These are phyloP conservation scores for Drosophila trapezifrons DNA, from an alignment of 1,140 invertebrate species.

Conservation along the genomic window DNA sequence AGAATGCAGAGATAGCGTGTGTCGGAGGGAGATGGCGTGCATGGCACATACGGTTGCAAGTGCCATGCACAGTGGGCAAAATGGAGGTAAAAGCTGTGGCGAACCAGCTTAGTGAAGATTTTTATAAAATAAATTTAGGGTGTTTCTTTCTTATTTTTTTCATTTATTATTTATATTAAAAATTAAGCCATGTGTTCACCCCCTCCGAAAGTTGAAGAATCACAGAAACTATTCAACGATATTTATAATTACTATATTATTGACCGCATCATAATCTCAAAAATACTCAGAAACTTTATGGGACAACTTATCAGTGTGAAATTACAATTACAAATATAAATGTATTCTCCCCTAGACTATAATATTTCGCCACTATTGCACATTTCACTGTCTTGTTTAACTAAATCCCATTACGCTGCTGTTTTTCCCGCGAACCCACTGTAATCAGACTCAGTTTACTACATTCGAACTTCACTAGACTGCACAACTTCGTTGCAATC, in stretches of 20 bases:
- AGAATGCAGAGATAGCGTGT: conserved; percentile 30
- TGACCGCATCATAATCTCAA: too few relatives aligned
- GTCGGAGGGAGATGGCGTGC: conserved; percentile 24
- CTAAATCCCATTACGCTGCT: not conserved
- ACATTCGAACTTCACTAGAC: conserved; percentile 32
- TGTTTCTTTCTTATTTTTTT: too few relatives aligned
- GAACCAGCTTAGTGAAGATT: too few relatives aligned
- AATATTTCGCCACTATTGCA: not conserved
- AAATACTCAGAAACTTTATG: too few relatives aligned
- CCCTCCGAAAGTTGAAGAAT: too few relatives aligned
- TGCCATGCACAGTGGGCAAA: conserved; percentile 21
- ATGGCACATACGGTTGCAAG: conserved; percentile 39
- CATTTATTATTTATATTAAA: too few relatives aligned
- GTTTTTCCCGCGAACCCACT: conserved; percentile 19
- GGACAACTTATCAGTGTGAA: not conserved
- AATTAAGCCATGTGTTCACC: too few relatives aligned
- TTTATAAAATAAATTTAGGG: too few relatives aligned
- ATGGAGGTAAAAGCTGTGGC: not conserved
- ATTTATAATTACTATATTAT: too few relatives aligned
- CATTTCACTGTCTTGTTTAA: not conserved
- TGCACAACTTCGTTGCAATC: conserved; percentile 40
- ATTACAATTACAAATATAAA: not conserved
- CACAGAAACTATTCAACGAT: too few relatives aligned
- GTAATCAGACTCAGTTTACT: conserved; percentile 38
- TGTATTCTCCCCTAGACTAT: not conserved